phyloP scores from a whole-genome alignment of 1,140 invertebrate species.

The Drosophila mojavensis region DNA sequence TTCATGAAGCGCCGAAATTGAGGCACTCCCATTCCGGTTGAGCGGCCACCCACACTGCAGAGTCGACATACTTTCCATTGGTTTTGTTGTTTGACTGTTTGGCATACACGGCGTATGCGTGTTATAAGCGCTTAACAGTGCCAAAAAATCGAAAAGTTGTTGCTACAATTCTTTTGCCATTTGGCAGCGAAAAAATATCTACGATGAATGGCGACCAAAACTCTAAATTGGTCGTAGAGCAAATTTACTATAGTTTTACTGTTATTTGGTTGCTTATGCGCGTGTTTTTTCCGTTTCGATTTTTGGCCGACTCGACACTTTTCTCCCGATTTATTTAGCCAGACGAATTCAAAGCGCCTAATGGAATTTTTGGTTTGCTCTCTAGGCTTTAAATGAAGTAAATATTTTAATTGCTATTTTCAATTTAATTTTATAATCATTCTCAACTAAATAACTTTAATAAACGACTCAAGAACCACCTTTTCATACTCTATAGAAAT shows the following conservation, averaged over 20 bases:
- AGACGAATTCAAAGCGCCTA: neutral
- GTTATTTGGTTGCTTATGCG: slow-evolving; percentile 55
- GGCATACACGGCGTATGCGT: slow-evolving; percentile 71
- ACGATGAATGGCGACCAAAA: slow-evolving; percentile 37
- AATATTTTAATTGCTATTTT: too few relatives aligned
- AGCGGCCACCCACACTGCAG: neutral
- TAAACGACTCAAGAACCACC: too few relatives aligned
- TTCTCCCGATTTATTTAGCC: neutral
- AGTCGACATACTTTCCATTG: neutral
- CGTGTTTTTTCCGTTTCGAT: slow-evolving; percentile 70
- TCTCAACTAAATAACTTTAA: too few relatives aligned
- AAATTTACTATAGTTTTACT: slow-evolving; percentile 60
- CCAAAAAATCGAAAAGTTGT: slow-evolving; percentile 27
- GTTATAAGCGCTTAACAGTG: slow-evolving; percentile 46
- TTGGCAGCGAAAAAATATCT: slow-evolving; percentile 66
- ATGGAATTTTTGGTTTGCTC: too few relatives aligned
- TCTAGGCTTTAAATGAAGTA: too few relatives aligned
- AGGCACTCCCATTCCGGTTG: slow-evolving; percentile 13
- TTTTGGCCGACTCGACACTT: neutral
- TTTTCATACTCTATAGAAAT: too few relatives aligned
- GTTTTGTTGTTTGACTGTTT: slow-evolving; percentile 19
- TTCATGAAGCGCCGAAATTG: slow-evolving; percentile 71
- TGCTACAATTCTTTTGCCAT: slow-evolving; percentile 42
- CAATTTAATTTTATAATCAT: too few relatives aligned
- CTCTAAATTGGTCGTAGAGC: slow-evolving; percentile 40